These are phyloP conservation scores for Syrphus vitripennis DNA, from an alignment of 2,888 invertebrate genomes.

Conservation along the genomic window DNA sequence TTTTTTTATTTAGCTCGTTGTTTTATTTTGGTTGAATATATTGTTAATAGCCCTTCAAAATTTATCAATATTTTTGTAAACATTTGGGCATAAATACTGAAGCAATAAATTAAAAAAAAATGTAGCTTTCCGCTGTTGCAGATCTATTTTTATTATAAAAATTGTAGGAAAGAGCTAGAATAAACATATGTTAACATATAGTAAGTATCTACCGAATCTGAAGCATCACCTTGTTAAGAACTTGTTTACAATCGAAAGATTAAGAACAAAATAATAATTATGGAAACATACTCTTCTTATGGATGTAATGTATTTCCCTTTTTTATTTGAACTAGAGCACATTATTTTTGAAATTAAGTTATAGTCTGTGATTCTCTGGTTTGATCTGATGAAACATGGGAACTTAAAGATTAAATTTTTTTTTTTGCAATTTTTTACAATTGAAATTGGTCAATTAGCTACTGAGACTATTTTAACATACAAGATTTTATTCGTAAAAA, in stretches of 20 bases:
- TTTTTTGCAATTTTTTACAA: too few relatives aligned
- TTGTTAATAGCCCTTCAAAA: conserved; percentile 34
- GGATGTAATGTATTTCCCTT: background rate
- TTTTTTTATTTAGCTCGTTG: background rate
- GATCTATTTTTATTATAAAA: background rate
- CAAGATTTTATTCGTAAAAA: too few relatives aligned
- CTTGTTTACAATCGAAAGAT: background rate
- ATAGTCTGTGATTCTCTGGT: too few relatives aligned
- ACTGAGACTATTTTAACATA: too few relatives aligned
- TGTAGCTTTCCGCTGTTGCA: background rate
- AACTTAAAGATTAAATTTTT: too few relatives aligned
- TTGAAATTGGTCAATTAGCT: too few relatives aligned
- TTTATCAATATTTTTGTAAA: background rate
- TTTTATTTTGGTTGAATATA: conserved; percentile 12
- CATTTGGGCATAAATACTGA: background rate
- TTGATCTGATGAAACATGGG: too few relatives aligned
- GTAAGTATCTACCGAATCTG: background rate
- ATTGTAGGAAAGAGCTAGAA: background rate
- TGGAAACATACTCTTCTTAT: background rate
- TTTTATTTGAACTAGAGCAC: background rate
- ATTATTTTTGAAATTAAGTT: too few relatives aligned
- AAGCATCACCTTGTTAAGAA: background rate
- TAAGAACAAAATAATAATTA: background rate
- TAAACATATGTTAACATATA: too few relatives aligned
- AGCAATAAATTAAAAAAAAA: background rate